Percentiles rank a stretch among this genome's conserved stretches.
Conservation (phyloP, 1,140 invertebrate genomes). For the Dendrolimus punctatus region DNA sequence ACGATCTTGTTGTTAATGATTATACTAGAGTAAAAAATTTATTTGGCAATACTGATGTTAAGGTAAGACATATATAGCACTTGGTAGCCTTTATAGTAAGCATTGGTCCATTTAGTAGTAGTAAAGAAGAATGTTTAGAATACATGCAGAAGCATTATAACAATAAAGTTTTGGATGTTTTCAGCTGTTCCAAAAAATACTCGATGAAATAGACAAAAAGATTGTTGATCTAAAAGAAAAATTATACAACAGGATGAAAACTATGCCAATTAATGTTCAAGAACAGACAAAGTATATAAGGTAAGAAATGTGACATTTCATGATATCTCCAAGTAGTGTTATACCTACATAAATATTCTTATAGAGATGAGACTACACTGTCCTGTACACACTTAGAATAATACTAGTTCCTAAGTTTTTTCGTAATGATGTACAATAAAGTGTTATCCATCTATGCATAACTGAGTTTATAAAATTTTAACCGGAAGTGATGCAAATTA, state of each 20-base stretch:
- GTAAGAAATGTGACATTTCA: constrained; percentile 15
- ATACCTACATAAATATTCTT: too few species aligned
- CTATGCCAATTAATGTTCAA: constrained; percentile 91
- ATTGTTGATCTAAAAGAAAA: constrained; percentile 87
- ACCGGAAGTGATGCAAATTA: too few species aligned
- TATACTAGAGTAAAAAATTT: constrained; percentile 96
- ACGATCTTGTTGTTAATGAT: constrained; percentile 98
- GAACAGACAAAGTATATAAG: constrained; percentile 88
- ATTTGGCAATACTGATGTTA: constrained; percentile 95
- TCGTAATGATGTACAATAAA: too few species aligned
- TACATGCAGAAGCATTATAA: too few species aligned
- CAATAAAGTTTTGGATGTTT: constrained; percentile 13
- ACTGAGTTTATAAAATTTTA: too few species aligned
- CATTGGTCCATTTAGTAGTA: not conserved
- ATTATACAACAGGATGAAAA: constrained; percentile 86
- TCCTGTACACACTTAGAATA: too few species aligned
- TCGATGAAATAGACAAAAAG: constrained; percentile 91
- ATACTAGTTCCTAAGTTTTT: too few species aligned
- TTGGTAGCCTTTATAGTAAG: not conserved
- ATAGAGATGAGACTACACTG: too few species aligned
- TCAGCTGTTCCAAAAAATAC: constrained; percentile 87
- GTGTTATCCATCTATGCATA: too few species aligned
- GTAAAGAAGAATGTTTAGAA: not conserved
- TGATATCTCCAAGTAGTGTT: too few species aligned
- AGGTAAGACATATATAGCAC: constrained; percentile 61